Evolutionary conservation across 2,888 invertebrate species (phyloP).

Genomic region (Drosophila fulvimacula): DNA sequence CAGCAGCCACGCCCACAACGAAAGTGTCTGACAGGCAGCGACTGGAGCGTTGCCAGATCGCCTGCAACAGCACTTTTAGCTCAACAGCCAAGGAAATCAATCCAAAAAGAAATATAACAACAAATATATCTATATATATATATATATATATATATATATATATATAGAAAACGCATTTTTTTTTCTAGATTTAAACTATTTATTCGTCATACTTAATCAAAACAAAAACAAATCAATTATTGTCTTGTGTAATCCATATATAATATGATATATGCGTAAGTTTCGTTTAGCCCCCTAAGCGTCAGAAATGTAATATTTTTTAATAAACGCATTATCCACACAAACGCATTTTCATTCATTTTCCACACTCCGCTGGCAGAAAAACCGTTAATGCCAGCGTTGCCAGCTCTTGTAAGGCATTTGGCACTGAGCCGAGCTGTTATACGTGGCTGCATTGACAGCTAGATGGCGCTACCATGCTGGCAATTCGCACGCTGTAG

Average conservation of each 20-base stretch:
- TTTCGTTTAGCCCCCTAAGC: slow-evolving; percentile 43
- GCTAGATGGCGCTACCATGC: slow-evolving; percentile 19
- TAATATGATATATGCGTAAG: slow-evolving; percentile 41
- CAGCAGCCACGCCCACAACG: slow-evolving; percentile 51
- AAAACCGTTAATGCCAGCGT: slow-evolving; percentile 19
- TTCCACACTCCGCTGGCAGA: background rate
- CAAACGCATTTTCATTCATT: background rate
- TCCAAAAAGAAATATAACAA: slow-evolving; percentile 5
- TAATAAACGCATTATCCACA: slow-evolving; percentile 58
- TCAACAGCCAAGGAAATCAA: slow-evolving; percentile 7
- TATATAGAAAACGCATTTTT: slow-evolving; percentile 20
- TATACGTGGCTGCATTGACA: slow-evolving; percentile 17
- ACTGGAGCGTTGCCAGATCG: background rate
- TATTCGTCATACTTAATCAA: slow-evolving; percentile 39
- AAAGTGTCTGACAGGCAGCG: slow-evolving; percentile 58
- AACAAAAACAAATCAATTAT: slow-evolving; percentile 26
- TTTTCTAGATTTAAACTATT: slow-evolving; percentile 44
- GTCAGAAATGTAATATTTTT: slow-evolving; percentile 60
- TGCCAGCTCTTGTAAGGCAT: slow-evolving; percentile 22
- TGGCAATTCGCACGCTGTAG: accelerated
- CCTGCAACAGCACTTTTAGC: slow-evolving; percentile 17
- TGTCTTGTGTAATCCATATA: slow-evolving; percentile 34
- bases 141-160: background rate
- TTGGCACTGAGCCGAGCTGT: slow-evolving; percentile 9
- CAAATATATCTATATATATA: background rate